Evolutionary conservation across 2,888 invertebrate genomes (phyloP).

Genomic region (Mermis nigrescens): DNA sequence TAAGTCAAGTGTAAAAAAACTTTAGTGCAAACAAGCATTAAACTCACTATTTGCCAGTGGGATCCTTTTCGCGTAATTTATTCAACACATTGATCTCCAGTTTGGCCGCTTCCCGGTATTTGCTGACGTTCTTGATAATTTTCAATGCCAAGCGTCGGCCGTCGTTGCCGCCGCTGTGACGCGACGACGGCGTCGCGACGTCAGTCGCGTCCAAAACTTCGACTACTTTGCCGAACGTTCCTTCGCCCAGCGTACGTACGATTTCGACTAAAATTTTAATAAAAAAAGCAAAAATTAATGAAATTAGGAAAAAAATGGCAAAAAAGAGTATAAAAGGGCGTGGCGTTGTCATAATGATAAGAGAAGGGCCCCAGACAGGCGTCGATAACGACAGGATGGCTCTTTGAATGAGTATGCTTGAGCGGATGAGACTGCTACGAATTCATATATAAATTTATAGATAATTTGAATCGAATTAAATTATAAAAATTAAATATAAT

Average conservation of each 20-base stretch:
- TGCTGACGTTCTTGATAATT: constrained; percentile 97
- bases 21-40: neutral
- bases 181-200: neutral
- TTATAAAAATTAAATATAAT: too few species aligned
- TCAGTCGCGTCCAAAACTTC: constrained; percentile 62
- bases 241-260: constrained; percentile 92
- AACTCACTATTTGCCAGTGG: constrained; percentile 78
- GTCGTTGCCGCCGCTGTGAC: constrained; percentile 17
- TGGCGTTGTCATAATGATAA: too few species aligned
- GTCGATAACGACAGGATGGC: too few species aligned
- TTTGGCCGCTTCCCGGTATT: constrained; percentile 96
- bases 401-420: too few species aligned
- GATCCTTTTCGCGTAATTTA: constrained; percentile 81
- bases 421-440: too few species aligned
- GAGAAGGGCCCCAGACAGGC: too few species aligned
- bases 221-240: constrained; percentile 99
- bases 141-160: constrained; percentile 60
- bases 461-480: too few species aligned
- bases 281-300: too few species aligned
- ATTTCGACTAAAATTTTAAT: constrained; percentile 58
- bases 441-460: too few species aligned
- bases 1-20: constrained; percentile 14
- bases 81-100: constrained; percentile 95
- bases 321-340: too few species aligned
- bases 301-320: too few species aligned